These are phyloP conservation scores for Grapholita molesta DNA, from an alignment of 1,140 invertebrate genomes.

Conservation along the genomic window DNA sequence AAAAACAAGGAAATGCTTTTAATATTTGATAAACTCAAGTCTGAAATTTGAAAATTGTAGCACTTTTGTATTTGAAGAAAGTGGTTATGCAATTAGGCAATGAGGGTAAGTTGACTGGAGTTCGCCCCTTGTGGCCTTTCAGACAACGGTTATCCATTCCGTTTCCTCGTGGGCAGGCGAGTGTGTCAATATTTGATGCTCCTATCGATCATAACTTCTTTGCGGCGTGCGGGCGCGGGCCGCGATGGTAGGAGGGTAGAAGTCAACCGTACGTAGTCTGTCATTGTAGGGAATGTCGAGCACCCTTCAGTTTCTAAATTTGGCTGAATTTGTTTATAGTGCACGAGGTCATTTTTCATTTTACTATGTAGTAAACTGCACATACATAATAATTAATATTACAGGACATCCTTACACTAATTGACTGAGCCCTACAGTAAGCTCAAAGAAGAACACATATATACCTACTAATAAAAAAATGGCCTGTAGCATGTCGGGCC, in stretches of 20 bases:
- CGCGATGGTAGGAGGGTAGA: conserved; percentile 4
- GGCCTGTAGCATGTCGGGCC: too few species aligned
- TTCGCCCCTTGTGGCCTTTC: conserved; percentile 49
- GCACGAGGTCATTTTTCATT: not conserved
- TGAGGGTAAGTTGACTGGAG: conserved; percentile 29
- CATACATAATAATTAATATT: not conserved
- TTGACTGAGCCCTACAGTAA: too few species aligned
- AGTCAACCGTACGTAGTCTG: not conserved
- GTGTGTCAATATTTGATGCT: conserved; percentile 69
- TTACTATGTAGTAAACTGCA: too few species aligned
- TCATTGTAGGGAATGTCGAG: not conserved
- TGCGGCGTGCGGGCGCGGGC: conserved; percentile 34
- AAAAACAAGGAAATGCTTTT: not conserved
- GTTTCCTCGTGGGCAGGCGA: conserved; percentile 54
- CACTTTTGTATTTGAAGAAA: conserved; percentile 27
- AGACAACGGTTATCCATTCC: conserved; percentile 62
- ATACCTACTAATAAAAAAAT: too few species aligned
- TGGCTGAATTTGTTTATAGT: not conserved
- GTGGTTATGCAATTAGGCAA: conserved; percentile 47
- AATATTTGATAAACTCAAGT: not conserved
- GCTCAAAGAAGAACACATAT: too few species aligned
- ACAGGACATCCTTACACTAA: not conserved
- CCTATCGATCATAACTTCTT: conserved; percentile 74
- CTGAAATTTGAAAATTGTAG: conserved; percentile 2
- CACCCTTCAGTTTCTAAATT: not conserved